A percentile compares a stretch with the other conserved stretches of the same genome.
phyloP scores from a whole-genome alignment of 1,140 invertebrate genomes.

The Limonius californicus region DNA sequence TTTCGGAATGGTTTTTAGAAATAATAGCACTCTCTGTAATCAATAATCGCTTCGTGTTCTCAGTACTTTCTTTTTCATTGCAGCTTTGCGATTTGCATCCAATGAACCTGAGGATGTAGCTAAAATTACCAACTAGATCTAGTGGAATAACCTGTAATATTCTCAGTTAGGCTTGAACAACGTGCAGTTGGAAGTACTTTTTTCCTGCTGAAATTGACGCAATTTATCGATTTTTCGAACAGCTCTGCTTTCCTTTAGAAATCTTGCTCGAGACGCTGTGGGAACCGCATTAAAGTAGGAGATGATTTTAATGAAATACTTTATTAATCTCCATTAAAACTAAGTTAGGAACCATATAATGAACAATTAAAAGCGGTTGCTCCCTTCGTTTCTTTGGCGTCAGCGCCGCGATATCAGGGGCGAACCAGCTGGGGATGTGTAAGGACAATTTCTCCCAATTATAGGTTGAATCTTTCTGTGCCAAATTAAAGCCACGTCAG shows the following conservation, averaged over 20 bases:
- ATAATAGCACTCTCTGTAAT: not conserved
- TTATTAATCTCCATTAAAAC: constrained; percentile 40
- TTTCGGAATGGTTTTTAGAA: not conserved
- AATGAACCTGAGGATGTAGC: no score
- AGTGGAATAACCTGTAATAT: no score
- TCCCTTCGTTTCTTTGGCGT: constrained; percentile 11
- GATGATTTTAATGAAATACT: constrained; percentile 35
- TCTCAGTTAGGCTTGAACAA: no score
- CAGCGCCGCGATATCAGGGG: not conserved
- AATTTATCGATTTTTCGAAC: not conserved
- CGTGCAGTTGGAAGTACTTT: no score
- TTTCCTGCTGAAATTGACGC: no score
- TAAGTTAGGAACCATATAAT: constrained; percentile 36
- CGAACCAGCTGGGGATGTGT: not conserved
- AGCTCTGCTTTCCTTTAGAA: not conserved
- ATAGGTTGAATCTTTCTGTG: not conserved
- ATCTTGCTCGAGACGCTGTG: not conserved
- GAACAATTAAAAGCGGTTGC: constrained; percentile 31
- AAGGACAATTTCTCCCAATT: not conserved
- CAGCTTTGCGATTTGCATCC: not conserved
- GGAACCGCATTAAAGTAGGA: constrained; percentile 11
- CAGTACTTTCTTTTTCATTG: not conserved
- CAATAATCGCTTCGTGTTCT: not conserved
- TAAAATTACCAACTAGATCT: no score
- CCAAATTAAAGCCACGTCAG: not conserved